These are phyloP conservation scores for Andricus curvator DNA, from an alignment of 2,888 invertebrate genomes.

Conservation along the genomic window DNA sequence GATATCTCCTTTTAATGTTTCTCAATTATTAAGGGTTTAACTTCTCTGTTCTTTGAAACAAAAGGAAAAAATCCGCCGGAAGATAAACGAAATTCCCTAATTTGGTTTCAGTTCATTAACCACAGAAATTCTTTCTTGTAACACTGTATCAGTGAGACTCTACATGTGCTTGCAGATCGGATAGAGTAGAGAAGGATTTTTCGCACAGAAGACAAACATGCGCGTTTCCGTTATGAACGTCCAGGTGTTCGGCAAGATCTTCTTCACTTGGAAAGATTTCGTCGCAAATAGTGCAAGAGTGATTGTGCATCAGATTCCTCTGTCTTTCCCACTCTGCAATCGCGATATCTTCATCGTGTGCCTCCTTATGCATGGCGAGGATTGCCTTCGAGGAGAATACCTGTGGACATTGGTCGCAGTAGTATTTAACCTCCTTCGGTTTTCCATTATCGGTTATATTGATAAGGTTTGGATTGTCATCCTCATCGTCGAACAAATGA, in stretches of 20 bases:
- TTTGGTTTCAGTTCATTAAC: not conserved
- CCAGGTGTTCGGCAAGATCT: constrained; percentile 69
- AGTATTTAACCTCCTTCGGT: constrained; percentile 52
- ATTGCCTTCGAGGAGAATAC: constrained; percentile 67
- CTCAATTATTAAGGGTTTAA: not conserved
- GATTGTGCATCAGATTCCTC: constrained; percentile 59
- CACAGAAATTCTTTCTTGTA: not conserved
- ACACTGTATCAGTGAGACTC: constrained; percentile 67
- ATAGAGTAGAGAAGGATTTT: constrained; percentile 68
- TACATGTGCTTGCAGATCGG: constrained; percentile 72
- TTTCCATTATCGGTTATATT: constrained; percentile 62
- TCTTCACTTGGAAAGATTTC: constrained; percentile 66
- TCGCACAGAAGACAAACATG: constrained; percentile 74
- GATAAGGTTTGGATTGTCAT: constrained; percentile 72
- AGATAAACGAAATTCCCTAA: not conserved
- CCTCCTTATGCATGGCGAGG: constrained; percentile 72
- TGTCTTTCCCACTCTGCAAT: constrained; percentile 72
- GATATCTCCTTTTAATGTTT: not conserved
- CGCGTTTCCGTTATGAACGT: constrained; percentile 68
- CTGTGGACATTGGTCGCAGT: constrained; percentile 68
- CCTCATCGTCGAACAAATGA: constrained; percentile 72
- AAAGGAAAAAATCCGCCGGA: constrained; percentile 6
- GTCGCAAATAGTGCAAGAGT: constrained; percentile 71
- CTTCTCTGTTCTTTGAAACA: not conserved
- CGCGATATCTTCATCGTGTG: constrained; percentile 72